Conservation (phyloP, 2,888 invertebrate genomes). For the Prionchulus punctatus region DNA sequence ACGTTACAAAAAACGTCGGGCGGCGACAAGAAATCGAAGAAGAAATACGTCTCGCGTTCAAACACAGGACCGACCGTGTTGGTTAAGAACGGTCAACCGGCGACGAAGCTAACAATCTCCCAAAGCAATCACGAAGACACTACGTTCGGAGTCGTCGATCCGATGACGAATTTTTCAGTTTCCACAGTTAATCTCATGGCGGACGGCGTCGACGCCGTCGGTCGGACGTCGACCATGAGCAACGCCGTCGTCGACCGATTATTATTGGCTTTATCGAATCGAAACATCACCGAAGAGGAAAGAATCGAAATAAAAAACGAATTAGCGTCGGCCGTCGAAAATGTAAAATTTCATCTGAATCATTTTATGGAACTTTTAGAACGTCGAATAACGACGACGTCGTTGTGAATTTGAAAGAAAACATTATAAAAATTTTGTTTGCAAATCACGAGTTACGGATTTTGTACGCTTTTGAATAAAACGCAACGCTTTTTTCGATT, state of each 20-base stretch:
- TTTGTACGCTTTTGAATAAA: no score
- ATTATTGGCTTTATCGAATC: neutral
- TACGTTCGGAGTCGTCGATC: no score
- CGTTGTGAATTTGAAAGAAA: neutral
- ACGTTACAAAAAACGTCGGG: neutral
- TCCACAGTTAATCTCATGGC: no score
- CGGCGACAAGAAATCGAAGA: neutral
- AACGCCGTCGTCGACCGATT: neutral
- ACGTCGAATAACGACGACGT: neutral
- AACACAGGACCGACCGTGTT: neutral
- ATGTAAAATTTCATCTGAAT: neutral
- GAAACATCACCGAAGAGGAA: conserved; percentile 1
- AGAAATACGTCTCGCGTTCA: neutral
- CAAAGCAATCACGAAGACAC: no score
- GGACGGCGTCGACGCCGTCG: no score
- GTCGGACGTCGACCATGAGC: no score
- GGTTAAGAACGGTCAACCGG: neutral
- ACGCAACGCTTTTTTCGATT: no score
- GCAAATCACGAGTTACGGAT: no score
- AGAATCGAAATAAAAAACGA: neutral
- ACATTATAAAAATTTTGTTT: neutral
- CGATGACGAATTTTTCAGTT: no score
- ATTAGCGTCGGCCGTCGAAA: neutral
- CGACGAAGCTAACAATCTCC: no score
- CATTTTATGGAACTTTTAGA: neutral